A percentile compares a stretch with the other conserved stretches of the same genome.
phyloP scores from a whole-genome alignment of 1,140 invertebrate species.

The Musca domestica region DNA sequence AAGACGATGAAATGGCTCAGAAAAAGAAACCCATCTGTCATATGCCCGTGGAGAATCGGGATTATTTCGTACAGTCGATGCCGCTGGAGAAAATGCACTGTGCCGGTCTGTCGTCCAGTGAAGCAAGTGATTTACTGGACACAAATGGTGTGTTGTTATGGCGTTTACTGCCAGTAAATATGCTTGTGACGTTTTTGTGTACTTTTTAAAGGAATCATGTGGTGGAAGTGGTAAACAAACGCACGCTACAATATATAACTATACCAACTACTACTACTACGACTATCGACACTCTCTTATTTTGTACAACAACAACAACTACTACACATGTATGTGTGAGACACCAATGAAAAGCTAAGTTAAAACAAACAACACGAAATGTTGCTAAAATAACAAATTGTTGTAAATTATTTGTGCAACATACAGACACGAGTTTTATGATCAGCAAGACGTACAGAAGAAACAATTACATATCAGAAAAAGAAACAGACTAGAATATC shows the following conservation, averaged over 20 bases:
- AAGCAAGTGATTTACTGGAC: constrained; percentile 16
- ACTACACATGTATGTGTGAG: too few species aligned
- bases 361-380: too few species aligned
- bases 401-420: too few species aligned
- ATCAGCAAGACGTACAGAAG: too few species aligned
- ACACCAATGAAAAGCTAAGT: too few species aligned
- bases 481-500: too few species aligned
- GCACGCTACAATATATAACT: neutral
- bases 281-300: neutral
- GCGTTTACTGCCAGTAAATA: constrained; percentile 51
- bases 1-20: constrained; percentile 81
- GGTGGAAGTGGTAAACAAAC: constrained; percentile 20
- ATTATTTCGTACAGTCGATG: constrained; percentile 77
- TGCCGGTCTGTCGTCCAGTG: constrained; percentile 56
- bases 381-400: neutral
- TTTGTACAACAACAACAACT: neutral
- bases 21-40: constrained; percentile 79
- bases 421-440: neutral
- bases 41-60: constrained; percentile 70
- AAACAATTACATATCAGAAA: too few species aligned
- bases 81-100: constrained; percentile 79
- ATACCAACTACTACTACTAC: too few species aligned
- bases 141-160: constrained; percentile 45
- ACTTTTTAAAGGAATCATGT: constrained; percentile 19
- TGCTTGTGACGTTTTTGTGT: constrained; percentile 33